Conservation (phyloP, 2,797 vertebrate species). For the Trachurus trachurus region DNA sequence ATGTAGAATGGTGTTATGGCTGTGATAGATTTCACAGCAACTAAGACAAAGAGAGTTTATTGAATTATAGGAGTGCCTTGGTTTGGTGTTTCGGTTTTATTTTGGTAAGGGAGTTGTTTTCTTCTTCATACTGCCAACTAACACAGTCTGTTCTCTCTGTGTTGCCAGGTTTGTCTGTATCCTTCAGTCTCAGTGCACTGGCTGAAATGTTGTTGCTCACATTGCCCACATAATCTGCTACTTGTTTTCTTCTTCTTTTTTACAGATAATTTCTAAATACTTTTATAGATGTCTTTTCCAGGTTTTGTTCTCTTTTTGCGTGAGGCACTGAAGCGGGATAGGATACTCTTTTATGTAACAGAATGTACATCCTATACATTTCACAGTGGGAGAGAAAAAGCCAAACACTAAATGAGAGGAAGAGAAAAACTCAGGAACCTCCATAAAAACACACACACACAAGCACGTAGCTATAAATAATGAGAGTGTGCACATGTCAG, state of each 20-base stretch:
- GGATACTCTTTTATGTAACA: slow-evolving; percentile 18
- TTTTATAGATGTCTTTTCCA: not conserved
- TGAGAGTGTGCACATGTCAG: slow-evolving; percentile 14
- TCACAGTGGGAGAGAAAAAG: slow-evolving; percentile 68
- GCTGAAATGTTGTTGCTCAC: too few species aligned
- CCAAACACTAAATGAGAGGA: slow-evolving; percentile 66
- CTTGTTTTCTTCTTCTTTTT: not conserved
- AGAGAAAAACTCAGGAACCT: slow-evolving; percentile 63
- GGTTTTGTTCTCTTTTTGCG: not conserved
- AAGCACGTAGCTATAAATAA: slow-evolving; percentile 27
- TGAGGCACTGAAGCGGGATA: not conserved
- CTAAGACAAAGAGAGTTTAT: too few species aligned
- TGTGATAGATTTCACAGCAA: not conserved
- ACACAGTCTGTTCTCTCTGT: slow-evolving; percentile 20
- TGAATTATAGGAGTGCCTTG: slow-evolving; percentile 2
- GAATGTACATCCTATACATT: slow-evolving; percentile 65
- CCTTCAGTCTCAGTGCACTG: not conserved
- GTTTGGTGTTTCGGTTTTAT: not conserved
- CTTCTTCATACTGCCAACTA: not conserved
- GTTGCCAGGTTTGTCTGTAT: slow-evolving; percentile 29
- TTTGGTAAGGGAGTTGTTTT: too few species aligned
- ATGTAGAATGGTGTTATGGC: not conserved
- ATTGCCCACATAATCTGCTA: not conserved
- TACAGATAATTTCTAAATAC: not conserved
- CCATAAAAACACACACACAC: slow-evolving; percentile 63